Base-by-base conservation (phyloP, 2,797 vertebrate genomes). In the Streptopelia turtur region DNA sequence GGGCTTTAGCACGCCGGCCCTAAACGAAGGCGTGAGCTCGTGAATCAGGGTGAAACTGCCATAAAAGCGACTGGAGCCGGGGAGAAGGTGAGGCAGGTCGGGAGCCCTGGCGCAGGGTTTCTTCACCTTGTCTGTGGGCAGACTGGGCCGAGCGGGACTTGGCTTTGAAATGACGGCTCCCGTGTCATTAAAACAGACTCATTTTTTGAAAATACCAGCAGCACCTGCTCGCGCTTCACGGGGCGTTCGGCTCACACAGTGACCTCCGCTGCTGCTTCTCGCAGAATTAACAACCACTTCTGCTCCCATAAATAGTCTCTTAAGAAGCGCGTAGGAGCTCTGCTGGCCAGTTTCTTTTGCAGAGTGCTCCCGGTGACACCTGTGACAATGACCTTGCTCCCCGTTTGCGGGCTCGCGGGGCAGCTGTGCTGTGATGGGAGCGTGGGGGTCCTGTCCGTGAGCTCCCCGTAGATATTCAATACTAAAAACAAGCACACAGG, bases 281-380 rank as follows among this genome's bases (percentile, higher is more conserved):
- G 0, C 87, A 65, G 90, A 91, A 23, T 86, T 88, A 88, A 84
- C 92, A 65, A 7, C 95, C 75, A 88, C 93, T 75, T 70, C 84
- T 85, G 64, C 85, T 90, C 94, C 96, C 90, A 82, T 88, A 95
- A 96, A 95, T 93, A 95, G 90, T 22, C 50, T 88, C 93, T 81
- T 83, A 88, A 96, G 91, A 64, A 71, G 87, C 2, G 88, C 20
- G 61, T 94, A 55, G 94, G 95, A 95, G 95, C 90, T 76, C 59
- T 20, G 70, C 69, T 17, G 80, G 23, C 74, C 69, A 23, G 5
- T 83, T 93, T 85, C 93, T 90, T 57, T n/a, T 47, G 61, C 63
- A 75, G 90, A 81, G 78, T 59, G 66, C 89, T 90, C n/a, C 50
- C 35, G 0, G 89, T 52, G 84, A 11, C 93, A 68, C 59, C 41